A percentile compares a stretch with the other conserved stretches of the same genome.
These are phyloP conservation scores for Scopus umbretta DNA, from an alignment of 2,113 vertebrate species.

Conservation along the genomic window DNA sequence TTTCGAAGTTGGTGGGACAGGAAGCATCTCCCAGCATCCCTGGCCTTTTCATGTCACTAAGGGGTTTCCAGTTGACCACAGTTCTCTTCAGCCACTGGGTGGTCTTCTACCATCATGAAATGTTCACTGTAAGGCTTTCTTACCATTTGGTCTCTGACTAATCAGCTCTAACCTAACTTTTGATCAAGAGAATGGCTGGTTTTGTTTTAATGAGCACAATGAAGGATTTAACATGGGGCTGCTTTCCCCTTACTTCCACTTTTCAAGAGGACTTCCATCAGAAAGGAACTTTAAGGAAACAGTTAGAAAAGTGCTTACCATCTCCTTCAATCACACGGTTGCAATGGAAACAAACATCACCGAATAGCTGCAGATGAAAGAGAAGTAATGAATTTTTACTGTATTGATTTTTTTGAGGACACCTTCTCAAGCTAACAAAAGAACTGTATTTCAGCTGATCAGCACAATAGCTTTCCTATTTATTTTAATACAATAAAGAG, in stretches of 20 bases:
- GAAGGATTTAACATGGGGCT: not conserved
- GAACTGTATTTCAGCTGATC: not conserved
- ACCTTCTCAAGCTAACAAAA: not conserved
- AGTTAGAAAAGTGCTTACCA: conserved; percentile 74
- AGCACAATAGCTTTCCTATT: not conserved
- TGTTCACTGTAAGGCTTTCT: not conserved
- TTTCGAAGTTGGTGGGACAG: not conserved
- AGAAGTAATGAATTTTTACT: not conserved
- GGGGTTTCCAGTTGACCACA: not conserved
- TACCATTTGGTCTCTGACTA: not conserved
- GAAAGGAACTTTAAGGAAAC: not conserved
- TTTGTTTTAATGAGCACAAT: not conserved
- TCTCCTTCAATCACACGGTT: conserved; percentile 98
- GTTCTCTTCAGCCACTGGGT: not conserved
- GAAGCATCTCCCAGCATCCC: not conserved
- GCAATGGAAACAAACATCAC: conserved; percentile 98
- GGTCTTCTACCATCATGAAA: not conserved
- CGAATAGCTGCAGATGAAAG: conserved; percentile 83
- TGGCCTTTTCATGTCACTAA: not conserved
- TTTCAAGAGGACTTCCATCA: not conserved
- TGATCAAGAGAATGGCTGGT: not conserved
- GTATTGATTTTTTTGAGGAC: not conserved
- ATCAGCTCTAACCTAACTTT: not conserved
- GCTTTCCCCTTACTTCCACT: not conserved
- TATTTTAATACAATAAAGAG: not conserved